phyloP scores from a whole-genome alignment of 2,888 invertebrate genomes.

The Panopea generosa region DNA sequence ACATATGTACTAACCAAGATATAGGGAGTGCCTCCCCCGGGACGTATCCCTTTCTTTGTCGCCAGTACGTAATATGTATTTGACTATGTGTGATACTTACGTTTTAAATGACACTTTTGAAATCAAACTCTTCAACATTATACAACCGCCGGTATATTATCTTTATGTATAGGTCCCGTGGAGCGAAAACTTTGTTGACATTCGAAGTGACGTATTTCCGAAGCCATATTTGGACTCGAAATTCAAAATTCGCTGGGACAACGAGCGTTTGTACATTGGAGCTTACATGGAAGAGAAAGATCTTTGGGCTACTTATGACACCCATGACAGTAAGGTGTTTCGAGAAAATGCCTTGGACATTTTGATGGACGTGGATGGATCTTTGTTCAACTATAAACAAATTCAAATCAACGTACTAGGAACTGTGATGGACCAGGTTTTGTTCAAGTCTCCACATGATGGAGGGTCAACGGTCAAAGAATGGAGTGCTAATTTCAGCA shows the following conservation, averaged over 20 bases:
- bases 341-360: conserved; percentile 46
- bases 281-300: conserved; percentile 57
- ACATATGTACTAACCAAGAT: too few species aligned
- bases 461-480: neutral
- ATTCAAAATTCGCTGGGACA: conserved; percentile 65
- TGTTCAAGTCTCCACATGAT: conserved; percentile 46
- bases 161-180: conserved; percentile 47
- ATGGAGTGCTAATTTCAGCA: conserved; percentile 40
- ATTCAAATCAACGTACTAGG: conserved; percentile 46
- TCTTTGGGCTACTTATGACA: conserved; percentile 47
- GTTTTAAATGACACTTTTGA: too few species aligned
- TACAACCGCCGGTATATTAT: too few species aligned
- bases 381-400: conserved; percentile 57
- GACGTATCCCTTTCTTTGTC: too few species aligned
- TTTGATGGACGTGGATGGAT: conserved; percentile 51
- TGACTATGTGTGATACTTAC: too few species aligned
- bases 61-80: too few species aligned
- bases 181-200: conserved; percentile 64
- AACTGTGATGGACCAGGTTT: conserved; percentile 45
- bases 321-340: conserved; percentile 33
- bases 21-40: too few species aligned
- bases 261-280: conserved; percentile 55
- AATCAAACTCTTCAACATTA: too few species aligned
- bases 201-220: conserved; percentile 57
- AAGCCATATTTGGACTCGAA: conserved; percentile 54